Conservation (phyloP, 2,888 invertebrate species). For the Rhagium mordax region DNA sequence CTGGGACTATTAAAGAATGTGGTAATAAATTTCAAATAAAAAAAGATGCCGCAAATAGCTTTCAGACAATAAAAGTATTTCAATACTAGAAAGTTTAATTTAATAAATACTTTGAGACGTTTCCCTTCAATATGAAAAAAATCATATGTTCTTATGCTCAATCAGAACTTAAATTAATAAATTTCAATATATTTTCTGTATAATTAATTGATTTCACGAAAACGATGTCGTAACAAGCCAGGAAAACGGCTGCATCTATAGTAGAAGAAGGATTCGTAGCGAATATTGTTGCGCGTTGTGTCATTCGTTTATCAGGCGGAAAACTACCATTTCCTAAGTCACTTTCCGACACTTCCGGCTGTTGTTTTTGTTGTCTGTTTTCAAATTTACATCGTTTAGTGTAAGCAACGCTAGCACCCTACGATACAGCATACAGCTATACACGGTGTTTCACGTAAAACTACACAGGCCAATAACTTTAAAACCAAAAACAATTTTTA, state of each 20-base stretch:
- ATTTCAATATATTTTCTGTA: background rate
- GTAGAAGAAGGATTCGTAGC: background rate
- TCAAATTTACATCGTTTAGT: background rate
- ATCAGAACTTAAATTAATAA: too few species aligned
- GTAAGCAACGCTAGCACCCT: background rate
- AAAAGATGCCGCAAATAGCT: too few species aligned
- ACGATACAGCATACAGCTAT: background rate
- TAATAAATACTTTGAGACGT: too few species aligned
- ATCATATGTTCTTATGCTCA: too few species aligned
- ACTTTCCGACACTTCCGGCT: background rate
- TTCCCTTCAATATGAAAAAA: too few species aligned
- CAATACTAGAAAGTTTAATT: too few species aligned
- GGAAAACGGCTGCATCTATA: background rate
- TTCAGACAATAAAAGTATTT: too few species aligned
- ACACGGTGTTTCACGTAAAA: too few species aligned
- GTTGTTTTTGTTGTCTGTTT: background rate
- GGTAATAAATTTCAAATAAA: too few species aligned
- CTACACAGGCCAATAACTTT: too few species aligned
- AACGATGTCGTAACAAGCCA: background rate
- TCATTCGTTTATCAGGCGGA: background rate
- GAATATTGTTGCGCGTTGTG: background rate
- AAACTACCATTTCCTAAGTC: constrained; percentile 2
- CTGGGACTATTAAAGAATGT: too few species aligned
- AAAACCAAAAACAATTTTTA: too few species aligned
- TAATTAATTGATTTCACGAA: background rate